Conservation (phyloP, 2,797 vertebrate species). For the Triplophysa yarkandensis region DNA sequence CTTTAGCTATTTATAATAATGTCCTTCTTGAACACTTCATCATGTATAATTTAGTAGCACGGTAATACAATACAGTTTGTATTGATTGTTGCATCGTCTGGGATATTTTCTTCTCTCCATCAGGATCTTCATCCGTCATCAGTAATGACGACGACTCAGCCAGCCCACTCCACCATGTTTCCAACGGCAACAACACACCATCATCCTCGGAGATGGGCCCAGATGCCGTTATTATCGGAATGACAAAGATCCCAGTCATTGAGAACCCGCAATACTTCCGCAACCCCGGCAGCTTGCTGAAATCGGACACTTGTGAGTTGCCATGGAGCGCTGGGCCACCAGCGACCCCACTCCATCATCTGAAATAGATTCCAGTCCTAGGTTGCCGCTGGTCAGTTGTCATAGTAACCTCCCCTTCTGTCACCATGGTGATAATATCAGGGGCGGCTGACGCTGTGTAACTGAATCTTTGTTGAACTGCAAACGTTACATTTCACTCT, state of each 20-base stretch:
- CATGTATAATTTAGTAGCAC: background rate
- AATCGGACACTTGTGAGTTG: constrained; percentile 97
- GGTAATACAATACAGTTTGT: background rate
- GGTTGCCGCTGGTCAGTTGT: constrained; percentile 49
- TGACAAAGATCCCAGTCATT: constrained; percentile 99
- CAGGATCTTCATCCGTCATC: constrained; percentile 97
- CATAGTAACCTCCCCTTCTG: constrained; percentile 61
- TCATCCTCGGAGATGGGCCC: constrained; percentile 98
- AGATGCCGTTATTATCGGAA: constrained; percentile 96
- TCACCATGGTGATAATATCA: constrained; percentile 59
- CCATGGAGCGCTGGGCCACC: constrained; percentile 35
- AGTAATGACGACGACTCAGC: constrained; percentile 98
- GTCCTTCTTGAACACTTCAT: background rate
- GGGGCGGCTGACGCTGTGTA: constrained; percentile 40
- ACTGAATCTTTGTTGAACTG: constrained; percentile 21
- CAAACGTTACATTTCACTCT: background rate
- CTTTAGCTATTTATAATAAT: background rate
- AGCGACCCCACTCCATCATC: constrained; percentile 23
- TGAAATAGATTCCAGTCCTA: constrained; percentile 45
- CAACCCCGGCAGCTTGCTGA: constrained; percentile 92
- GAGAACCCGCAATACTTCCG: constrained; percentile 99
- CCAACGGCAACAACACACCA: constrained; percentile 98
- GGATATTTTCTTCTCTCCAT: constrained; percentile 32
- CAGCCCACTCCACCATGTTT: constrained; percentile 98
- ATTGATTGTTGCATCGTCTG: constrained; percentile 15